Evolutionary conservation across 2,113 vertebrate genomes (phyloP).

Genomic region (Campylomormyrus tamandua): DNA sequence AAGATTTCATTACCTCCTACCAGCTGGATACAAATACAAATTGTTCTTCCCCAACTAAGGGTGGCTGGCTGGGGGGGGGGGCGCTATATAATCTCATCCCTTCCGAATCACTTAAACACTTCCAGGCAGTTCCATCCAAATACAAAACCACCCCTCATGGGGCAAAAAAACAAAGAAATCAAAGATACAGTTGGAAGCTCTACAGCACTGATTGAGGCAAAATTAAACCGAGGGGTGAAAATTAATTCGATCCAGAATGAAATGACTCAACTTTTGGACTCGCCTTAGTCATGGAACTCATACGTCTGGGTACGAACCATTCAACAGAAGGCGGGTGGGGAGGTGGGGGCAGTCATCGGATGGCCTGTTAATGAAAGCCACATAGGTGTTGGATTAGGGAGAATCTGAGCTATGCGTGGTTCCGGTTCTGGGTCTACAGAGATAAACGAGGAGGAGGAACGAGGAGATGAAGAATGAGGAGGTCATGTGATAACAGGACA

Average conservation of each 20-base stretch:
- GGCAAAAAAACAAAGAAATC: conserved; percentile 34
- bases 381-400: neutral
- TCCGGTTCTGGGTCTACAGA: neutral
- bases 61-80: conserved; percentile 17
- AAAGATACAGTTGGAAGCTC: conserved; percentile 26
- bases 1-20: conserved; percentile 33
- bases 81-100: conserved; percentile 25
- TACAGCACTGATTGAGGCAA: conserved; percentile 23
- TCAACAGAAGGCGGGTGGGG: conserved; percentile 14
- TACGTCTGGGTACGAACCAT: conserved; percentile 23
- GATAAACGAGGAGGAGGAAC: neutral
- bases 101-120: conserved; percentile 41
- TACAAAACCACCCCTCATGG: conserved; percentile 10
- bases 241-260: conserved; percentile 44
- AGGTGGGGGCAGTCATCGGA: neutral
- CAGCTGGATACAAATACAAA: conserved; percentile 26
- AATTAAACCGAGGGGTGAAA: conserved; percentile 38
- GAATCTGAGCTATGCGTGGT: neutral
- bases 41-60: conserved; percentile 9
- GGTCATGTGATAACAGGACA: neutral
- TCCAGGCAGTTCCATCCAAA: conserved; percentile 34
- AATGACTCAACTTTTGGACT: conserved; percentile 29
- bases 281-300: conserved; percentile 34
- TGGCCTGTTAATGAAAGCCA: neutral
- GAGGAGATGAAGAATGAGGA: neutral